A percentile compares a stretch with the other conserved stretches of the same genome.
phyloP scores from a whole-genome alignment of 30 jellyfish, hydroid and myxozoan species.

The Turritopsis dohrnii region DNA sequence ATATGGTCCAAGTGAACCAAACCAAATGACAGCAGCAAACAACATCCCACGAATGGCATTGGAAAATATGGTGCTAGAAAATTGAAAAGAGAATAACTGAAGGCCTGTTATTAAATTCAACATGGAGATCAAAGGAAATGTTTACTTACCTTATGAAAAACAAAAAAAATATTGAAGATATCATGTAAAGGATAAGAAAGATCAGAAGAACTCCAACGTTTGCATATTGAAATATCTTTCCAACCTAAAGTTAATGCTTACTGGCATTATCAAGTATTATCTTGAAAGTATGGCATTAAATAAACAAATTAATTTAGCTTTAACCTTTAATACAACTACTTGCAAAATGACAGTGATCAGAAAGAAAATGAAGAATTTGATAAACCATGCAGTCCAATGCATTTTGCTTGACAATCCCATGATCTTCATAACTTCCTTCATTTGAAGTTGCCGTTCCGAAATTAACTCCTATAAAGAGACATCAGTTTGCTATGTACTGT shows the following conservation, averaged over 20 bases:
- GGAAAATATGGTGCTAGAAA: slow-evolving; percentile 68
- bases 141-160: slow-evolving; percentile 63
- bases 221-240: slow-evolving; percentile 52
- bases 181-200: slow-evolving; percentile 46
- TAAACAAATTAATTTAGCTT: slow-evolving; percentile 32
- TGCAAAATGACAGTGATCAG: slow-evolving; percentile 47
- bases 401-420: slow-evolving; percentile 95
- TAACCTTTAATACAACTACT: slow-evolving; percentile 64
- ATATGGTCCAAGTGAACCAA: slow-evolving; percentile 74
- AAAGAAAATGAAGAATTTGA: slow-evolving; percentile 52
- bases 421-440: slow-evolving; percentile 94
- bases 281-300: neutral
- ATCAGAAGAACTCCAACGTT: slow-evolving; percentile 40
- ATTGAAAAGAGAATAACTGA: no score
- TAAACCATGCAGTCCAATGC: slow-evolving; percentile 95
- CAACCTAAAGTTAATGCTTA: slow-evolving; percentile 52
- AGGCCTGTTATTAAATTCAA: no score
- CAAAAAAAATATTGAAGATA: slow-evolving; percentile 56
- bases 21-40: slow-evolving; percentile 92
- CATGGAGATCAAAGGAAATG: neutral
- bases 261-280: no score
- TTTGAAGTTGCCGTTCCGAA: slow-evolving; percentile 78
- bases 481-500: no score
- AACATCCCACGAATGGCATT: slow-evolving; percentile 87
- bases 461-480: slow-evolving; percentile 97